Evolutionary conservation across 2,113 vertebrate genomes (phyloP).

Genomic region (Salminus brasiliensis): DNA sequence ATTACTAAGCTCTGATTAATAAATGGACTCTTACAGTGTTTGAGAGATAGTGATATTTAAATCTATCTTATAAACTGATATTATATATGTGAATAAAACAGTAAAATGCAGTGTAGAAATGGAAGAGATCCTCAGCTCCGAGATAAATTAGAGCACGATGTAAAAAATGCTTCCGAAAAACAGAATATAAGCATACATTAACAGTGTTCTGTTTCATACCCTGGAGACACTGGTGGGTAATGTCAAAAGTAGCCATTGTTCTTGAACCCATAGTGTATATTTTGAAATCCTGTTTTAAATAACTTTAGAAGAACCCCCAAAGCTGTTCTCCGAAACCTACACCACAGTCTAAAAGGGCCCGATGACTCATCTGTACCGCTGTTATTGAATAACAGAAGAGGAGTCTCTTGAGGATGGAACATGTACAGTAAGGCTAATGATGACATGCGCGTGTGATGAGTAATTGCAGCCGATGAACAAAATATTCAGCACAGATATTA

Average conservation of each 20-base stretch:
- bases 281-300: background rate
- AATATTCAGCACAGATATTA: no score
- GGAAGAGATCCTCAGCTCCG: no score
- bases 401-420: background rate
- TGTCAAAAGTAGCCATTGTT: background rate
- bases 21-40: no score
- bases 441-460: background rate
- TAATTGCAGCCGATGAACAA: background rate
- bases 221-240: no score
- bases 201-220: background rate
- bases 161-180: background rate
- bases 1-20: background rate
- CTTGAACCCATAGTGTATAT: background rate
- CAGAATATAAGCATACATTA: background rate
- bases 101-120: no score
- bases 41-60: no score
- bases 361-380: background rate
- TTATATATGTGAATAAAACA: no score
- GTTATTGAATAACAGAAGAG: background rate
- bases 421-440: background rate
- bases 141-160: no score
- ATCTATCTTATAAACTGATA: no score
- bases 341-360: background rate
- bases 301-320: background rate
- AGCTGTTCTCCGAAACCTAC: constrained; percentile 9